Evolutionary conservation across 2,797 vertebrate species (phyloP).

Genomic region (Pseudopleuronectes americanus): DNA sequence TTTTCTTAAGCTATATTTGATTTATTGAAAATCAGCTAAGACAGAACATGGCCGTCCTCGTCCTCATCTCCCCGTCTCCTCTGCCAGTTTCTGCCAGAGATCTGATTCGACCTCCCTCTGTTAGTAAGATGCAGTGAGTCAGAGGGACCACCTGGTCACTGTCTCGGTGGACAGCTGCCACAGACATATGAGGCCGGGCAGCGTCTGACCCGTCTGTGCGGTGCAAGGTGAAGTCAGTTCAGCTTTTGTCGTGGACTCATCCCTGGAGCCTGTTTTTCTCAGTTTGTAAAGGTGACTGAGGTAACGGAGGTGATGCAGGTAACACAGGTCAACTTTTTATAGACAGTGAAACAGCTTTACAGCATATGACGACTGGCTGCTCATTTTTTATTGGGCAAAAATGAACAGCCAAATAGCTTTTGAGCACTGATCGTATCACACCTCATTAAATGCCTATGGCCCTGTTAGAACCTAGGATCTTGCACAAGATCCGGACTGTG

Average conservation of each 20-base stretch:
- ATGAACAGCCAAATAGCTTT: no score
- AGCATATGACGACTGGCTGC: not conserved
- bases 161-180: slow-evolving; percentile 59
- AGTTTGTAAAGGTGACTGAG: slow-evolving; percentile 10
- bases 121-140: slow-evolving; percentile 34
- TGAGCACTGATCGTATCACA: slow-evolving; percentile 1
- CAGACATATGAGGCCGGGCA: slow-evolving; percentile 54
- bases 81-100: slow-evolving; percentile 6
- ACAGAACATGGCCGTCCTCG: not conserved
- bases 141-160: slow-evolving; percentile 65
- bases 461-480: not conserved
- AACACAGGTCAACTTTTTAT: not conserved
- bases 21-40: not conserved
- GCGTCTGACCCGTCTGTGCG: slow-evolving; percentile 51
- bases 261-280: slow-evolving; percentile 1
- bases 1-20: not conserved
- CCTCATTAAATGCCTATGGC: not conserved
- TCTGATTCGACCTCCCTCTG: slow-evolving; percentile 14
- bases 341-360: not conserved
- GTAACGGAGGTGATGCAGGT: not conserved
- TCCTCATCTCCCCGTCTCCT: not conserved
- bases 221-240: slow-evolving; percentile 29
- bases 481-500: not conserved
- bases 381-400: not conserved
- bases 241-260: slow-evolving; percentile 29